Evolutionary conservation across 2,888 invertebrate species (phyloP), one percentile per base, ranked within the genome.

Genomic region (Tipula helvola): DNA sequence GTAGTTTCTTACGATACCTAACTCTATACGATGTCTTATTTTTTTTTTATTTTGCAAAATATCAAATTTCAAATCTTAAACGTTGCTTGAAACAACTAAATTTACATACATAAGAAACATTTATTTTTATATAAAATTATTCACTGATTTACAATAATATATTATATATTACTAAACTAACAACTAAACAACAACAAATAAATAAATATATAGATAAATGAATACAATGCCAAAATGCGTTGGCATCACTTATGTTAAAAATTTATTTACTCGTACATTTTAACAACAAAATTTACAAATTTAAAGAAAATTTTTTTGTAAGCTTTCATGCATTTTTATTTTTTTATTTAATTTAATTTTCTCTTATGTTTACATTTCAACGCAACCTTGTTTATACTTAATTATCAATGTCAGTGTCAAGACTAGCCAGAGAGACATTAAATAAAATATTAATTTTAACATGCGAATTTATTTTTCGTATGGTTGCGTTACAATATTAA

Each of bases 331-430:
- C 83, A 36, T 36, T 36, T 83, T 36, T 83, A 10, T 83, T 83
- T 36, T 83, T 36, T 83, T 83, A 83, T 83, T 83, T 36, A 12
- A 36, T 83, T 83, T 83, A 83, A 36, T 83, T 83, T 83, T 3
- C 36, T 83, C 36, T 83, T 83, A 5, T 83, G 36, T 83, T 83
- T 83, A 83, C 36, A 36, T 36, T 83, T 36, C 36, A 36, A 28
- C 36, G 36, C 83, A 85, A 83, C 86, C 87, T 87, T 87, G 87
- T n/a, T 28, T 28, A 13, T 87, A 86, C 86, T 86, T 86, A 87
- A 87, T 87, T 87, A 85, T 87, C 87, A 87, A 87, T 87, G 87
- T 87, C 87, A 87, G 86, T 86, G 86, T 87, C 87, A 87, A 87
- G 87, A 86, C 86, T 86, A 84, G 86, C 16, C 57, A 84, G 83